Base-by-base conservation (phyloP, 2,797 vertebrate species). In the Darevskia nairensis region DNA sequence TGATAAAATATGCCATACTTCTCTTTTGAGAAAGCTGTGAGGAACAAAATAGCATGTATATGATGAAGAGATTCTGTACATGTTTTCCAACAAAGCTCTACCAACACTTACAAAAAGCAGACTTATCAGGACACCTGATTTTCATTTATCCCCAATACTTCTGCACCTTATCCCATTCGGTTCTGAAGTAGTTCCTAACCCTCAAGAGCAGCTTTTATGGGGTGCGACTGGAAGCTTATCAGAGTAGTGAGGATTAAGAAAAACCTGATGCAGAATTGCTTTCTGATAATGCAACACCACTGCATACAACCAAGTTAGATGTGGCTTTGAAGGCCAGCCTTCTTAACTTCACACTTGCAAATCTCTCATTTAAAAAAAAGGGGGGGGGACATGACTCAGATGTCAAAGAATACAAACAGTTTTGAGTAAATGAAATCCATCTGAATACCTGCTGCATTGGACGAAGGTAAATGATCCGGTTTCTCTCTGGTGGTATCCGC, bases 381-480 rank as follows among this genome's bases (percentile, higher is more conserved):
- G 46, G 10, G 46, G 46, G 25, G n/a, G 72, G 0, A 19, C 78
- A 86, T 29, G 15, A 46, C 71, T n/a, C 41, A 85, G 35, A n/a
- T 17, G 4, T 77, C 27, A 80, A 86, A 89, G 7, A 90, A 90
- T 29, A 71, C 4, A 81, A 25, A 39, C 25, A 91, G 44, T 10
- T 15, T 71, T 64, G 27, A 71, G 27, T 17, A 76, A 82, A 5
- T 23, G 2, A 55, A 87, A 82, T 75, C 0, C 32, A 69, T 66
- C 0, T 27, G 39, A 32, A 81, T 86, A 99, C 99, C 98, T 99
- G 98, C 94, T 99, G 98, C 99, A 99, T 99, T 5, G 99, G 99
- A 2, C 99, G 98, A 94, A 99, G 98, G 94, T 99, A 99, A 91
- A 99, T 98, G 92, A 99, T 99, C 29, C 99, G 97, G 94, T 99